Base-by-base conservation (phyloP, 2,888 invertebrate genomes). In the Camptogramma bilineatum region DNA sequence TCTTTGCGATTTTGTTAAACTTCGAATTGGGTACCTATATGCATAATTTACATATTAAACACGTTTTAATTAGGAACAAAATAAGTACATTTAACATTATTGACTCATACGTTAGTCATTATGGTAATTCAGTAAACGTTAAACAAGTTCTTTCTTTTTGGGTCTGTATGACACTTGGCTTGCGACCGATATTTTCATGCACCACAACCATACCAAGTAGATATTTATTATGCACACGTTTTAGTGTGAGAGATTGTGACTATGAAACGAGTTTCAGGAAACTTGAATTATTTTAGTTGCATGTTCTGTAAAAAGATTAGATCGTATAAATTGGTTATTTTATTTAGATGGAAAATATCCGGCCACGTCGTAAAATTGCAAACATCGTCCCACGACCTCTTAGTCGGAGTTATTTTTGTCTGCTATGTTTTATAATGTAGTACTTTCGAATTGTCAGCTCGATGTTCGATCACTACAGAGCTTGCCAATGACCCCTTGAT, bases 321-420 rank as follows among this genome's bases (percentile, higher is more conserved):
- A 17, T 17, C 7, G 16, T 17, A 44, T 44, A 17, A 44, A 53
- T 24, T 24, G 10, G 9, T 16, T n/a, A 8, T 16, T 53, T 53
- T 53, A 24, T 44, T 44, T 44, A 17, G 5, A n/a, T n/a, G 44
- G 4, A 16, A 44, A 17, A 44, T 16, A 52, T 17, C n/a, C 31
- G 19, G 39, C 9, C 52, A n/a, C 21, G n/a, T 54, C 18, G 10
- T 50, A 28, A 54, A 47, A 48, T 39, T 21, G 31, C 44, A 19
- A 16, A 34, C 10, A 52, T 60, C 61, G 28, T 50, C 48, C 53
- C 53, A 61, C 61, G 61, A 50, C 39, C 28, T 52, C 34, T 48
- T 16, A 50, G 24, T 24, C 24, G 24, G 28, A 28, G 47, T n/a
- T 54, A 54, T 59, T 52, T 59, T 10, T 46, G 17, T 46, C 31